Conservation (phyloP, 2,888 invertebrate genomes). For the Coenonympha glycerion region DNA sequence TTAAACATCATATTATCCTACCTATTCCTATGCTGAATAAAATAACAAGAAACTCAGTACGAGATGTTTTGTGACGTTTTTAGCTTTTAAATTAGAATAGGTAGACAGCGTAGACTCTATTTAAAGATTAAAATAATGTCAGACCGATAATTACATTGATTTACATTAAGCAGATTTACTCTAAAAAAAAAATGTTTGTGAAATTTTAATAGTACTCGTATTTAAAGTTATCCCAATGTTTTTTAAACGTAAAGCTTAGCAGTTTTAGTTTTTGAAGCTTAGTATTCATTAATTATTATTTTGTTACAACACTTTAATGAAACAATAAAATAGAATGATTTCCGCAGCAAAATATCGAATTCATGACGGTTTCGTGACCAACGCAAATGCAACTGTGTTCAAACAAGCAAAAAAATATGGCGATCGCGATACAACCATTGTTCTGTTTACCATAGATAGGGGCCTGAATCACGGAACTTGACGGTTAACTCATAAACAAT, state of each 20-base stretch:
- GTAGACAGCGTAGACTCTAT: background rate
- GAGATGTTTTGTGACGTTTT: background rate
- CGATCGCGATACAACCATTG: background rate
- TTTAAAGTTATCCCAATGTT: too few species aligned
- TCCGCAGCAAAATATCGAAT: background rate
- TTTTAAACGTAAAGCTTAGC: too few species aligned
- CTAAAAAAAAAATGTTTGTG: too few species aligned
- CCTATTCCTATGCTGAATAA: background rate
- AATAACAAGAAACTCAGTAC: background rate
- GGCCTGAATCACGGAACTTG: background rate
- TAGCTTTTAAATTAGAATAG: background rate
- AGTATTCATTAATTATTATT: too few species aligned
- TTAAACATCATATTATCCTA: constrained; percentile 1
- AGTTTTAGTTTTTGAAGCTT: too few species aligned
- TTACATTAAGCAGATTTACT: too few species aligned
- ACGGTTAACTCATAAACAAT: background rate
- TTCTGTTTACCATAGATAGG: background rate
- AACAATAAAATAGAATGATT: too few species aligned
- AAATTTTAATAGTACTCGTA: too few species aligned
- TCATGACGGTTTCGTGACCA: background rate
- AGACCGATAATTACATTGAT: too few species aligned
- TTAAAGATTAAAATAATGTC: too few species aligned
- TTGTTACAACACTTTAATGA: too few species aligned
- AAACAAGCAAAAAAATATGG: background rate
- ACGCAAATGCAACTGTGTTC: background rate